Base-by-base conservation (phyloP, 2,888 invertebrate species). In the Ormyrus nitidulus region DNA sequence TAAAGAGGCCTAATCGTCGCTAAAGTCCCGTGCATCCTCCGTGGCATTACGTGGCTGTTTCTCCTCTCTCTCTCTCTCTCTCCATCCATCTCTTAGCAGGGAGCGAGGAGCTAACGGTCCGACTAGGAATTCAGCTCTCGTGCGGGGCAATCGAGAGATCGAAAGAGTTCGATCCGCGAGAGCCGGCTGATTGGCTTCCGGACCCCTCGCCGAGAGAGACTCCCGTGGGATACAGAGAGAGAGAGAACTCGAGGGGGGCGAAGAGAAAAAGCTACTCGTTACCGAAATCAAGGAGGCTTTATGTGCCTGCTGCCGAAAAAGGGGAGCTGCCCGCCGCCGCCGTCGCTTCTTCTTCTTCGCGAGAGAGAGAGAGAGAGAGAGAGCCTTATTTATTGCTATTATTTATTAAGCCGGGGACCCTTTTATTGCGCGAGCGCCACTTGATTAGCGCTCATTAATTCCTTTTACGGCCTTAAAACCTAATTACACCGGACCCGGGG, bases 371-470 rank as follows among this genome's bases (percentile, higher is more conserved):
- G 19, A 19, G 19, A 19, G 19, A 19, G 19, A 19, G 19, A 19
- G 19, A 19, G 51, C 10, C 54, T 68, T 56, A 59, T 64, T 65
- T 64, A 70, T 68, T 53, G 54, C 59, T 48, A 64, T 78, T 78
- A 78, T 78, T 78, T 78, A 78, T 70, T 19, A 53, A 54, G 46
- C 59, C 59, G 68, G 34, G 53, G 56, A 58, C 7, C 61, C 19
- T 19, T 73, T 73, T 73, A 73, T 64, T 73, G 48, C 59, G 19
- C 19, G 19, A 19, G 19, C 58, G 48, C 54, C 73, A 68, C 68
- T 80, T 80, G 80, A 80, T 80, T 80, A 77, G 72, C 68, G 51
- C 56, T 77, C 80, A 76, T 80, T 80, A 77, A 76, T 80, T 80
- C 75, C 68, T 54, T 71, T 80, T 72, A 76, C 68, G 61, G 19